Conservation (phyloP, 2,797 vertebrate genomes). For the Miopithecus talapoin region DNA sequence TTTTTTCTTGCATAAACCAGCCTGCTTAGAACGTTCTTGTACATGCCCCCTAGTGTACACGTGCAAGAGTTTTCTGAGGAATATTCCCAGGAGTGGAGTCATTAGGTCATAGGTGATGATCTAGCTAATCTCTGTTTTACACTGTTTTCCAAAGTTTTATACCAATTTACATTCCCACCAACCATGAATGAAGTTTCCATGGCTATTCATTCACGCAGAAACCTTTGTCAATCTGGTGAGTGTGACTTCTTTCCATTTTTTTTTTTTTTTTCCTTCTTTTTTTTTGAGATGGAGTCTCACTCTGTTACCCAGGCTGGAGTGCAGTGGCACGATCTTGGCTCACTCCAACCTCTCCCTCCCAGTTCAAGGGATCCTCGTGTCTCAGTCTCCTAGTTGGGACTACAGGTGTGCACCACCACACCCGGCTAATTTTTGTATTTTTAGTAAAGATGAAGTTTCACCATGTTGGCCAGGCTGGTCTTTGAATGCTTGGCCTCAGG, state of each 20-base stretch:
- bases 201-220: background rate
- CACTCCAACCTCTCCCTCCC: background rate
- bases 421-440: background rate
- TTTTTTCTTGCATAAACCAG: background rate
- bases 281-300: background rate
- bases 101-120: background rate
- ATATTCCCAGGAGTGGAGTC: background rate
- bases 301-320: background rate
- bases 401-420: background rate
- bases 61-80: background rate
- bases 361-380: background rate
- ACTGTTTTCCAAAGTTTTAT: background rate
- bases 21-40: background rate
- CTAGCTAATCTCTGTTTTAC: background rate
- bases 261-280: background rate
- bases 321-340: background rate
- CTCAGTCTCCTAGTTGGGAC: background rate
- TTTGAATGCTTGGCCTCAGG: background rate
- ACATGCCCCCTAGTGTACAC: background rate
- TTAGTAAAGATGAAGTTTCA: background rate
- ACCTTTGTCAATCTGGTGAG: background rate
- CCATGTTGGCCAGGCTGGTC: background rate
- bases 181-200: background rate
- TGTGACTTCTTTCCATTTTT: background rate
- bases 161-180: background rate